Conservation (phyloP, 2,113 vertebrate genomes). For the Leptobrachium leishanense region DNA sequence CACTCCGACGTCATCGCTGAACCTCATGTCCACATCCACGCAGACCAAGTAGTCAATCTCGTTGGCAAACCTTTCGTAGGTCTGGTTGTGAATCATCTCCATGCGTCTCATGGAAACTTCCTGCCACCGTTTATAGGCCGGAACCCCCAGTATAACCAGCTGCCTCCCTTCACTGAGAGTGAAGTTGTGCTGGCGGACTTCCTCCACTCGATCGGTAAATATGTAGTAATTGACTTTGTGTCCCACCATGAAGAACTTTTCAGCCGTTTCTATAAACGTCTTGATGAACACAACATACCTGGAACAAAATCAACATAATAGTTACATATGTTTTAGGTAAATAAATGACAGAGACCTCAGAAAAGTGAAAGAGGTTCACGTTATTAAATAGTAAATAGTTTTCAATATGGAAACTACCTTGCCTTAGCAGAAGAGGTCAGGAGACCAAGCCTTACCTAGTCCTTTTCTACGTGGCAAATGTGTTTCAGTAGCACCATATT, state of each 20-base stretch:
- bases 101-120: conserved; percentile 62
- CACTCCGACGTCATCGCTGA: conserved; percentile 56
- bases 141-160: conserved; percentile 30
- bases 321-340: conserved; percentile 48
- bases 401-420: conserved; percentile 56
- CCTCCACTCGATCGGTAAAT: conserved; percentile 49
- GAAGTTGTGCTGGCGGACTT: background rate
- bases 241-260: conserved; percentile 66
- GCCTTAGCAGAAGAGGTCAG: conserved; percentile 62
- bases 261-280: conserved; percentile 62
- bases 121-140: conserved; percentile 55
- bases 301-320: background rate
- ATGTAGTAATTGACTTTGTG: conserved; percentile 63
- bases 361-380: conserved; percentile 49
- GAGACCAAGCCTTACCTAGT: conserved; percentile 71
- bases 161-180: conserved; percentile 13
- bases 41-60: conserved; percentile 59
- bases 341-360: conserved; percentile 55
- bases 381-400: conserved; percentile 50
- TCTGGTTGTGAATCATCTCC: conserved; percentile 57
- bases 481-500: conserved; percentile 52
- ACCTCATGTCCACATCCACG: conserved; percentile 62
- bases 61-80: conserved; percentile 15
- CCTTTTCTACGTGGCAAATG: conserved; percentile 69
- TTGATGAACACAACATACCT: conserved; percentile 58